A percentile compares a stretch with the other conserved stretches of the same genome.
These are phyloP conservation scores for Triplophysa tibetana DNA, from an alignment of 2,113 vertebrate species.

Conservation along the genomic window DNA sequence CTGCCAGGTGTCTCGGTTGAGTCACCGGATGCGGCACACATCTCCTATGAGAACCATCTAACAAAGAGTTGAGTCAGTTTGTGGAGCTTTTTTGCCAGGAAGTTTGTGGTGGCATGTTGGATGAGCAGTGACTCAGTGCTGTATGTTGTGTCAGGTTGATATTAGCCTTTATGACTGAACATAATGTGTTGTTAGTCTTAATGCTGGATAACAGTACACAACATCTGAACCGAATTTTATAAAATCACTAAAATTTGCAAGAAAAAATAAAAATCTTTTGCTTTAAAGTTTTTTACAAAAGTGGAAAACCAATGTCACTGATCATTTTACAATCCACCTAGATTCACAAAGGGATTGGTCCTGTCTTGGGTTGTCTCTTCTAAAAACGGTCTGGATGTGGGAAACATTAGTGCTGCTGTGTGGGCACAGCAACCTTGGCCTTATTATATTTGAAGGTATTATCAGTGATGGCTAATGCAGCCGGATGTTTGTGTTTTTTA, in stretches of 20 bases:
- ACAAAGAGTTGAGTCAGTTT: neutral
- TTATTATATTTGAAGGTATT: neutral
- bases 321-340: too few species aligned
- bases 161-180: neutral
- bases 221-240: too few species aligned
- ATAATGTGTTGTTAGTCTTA: neutral
- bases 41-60: slow-evolving; percentile 9
- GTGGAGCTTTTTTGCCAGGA: neutral
- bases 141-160: slow-evolving; percentile 6
- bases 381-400: neutral
- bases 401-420: neutral
- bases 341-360: too few species aligned
- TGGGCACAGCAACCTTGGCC: neutral
- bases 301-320: too few species aligned
- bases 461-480: neutral
- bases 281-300: too few species aligned
- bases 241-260: too few species aligned
- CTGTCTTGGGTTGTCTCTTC: neutral
- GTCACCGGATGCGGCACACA: neutral
- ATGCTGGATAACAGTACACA: too few species aligned
- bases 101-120: neutral
- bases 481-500: neutral
- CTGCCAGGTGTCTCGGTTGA: slow-evolving; percentile 59
- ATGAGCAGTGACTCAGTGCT: slow-evolving; percentile 4
- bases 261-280: too few species aligned